These are phyloP conservation scores for Schizopygopsis malacanthus DNA, from an alignment of 2,797 vertebrate species.

Conservation along the genomic window DNA sequence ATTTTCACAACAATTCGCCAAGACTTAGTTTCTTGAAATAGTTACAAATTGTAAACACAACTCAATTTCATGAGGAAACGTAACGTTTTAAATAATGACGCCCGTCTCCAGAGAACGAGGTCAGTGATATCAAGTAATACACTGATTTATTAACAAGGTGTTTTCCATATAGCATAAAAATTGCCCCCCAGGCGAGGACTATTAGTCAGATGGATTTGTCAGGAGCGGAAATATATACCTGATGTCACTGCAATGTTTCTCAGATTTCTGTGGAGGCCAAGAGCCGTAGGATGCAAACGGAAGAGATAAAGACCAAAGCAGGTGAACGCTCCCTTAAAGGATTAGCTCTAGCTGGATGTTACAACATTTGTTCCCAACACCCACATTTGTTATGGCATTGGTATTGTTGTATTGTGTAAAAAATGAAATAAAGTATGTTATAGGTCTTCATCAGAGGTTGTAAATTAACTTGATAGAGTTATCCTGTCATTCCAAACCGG, in stretches of 20 bases:
- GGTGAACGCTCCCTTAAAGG: constrained; percentile 62
- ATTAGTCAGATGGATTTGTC: constrained; percentile 31
- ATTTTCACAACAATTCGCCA: not conserved
- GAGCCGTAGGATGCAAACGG: constrained; percentile 25
- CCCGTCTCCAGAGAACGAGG: not conserved
- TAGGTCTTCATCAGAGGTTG: not conserved
- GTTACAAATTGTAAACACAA: not conserved
- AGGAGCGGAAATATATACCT: not conserved
- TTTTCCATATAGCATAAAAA: constrained; percentile 10
- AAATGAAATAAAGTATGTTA: constrained; percentile 62
- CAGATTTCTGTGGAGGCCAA: constrained; percentile 2
- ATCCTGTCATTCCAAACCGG: not conserved
- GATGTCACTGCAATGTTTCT: constrained; percentile 16
- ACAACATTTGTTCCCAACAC: not conserved
- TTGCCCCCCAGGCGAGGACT: not conserved
- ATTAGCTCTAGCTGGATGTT: constrained; percentile 65
- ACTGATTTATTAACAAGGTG: not conserved
- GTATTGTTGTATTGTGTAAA: constrained; percentile 61
- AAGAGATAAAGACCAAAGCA: constrained; percentile 62
- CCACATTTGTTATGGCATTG: constrained; percentile 22
- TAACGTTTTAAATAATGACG: not conserved
- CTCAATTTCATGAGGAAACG: not conserved
- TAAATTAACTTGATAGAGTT: not conserved
- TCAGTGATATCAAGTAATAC: not conserved
- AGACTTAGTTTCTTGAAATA: not conserved